phyloP scores from a whole-genome alignment of 2,888 invertebrate genomes.

The Tipula confusa region DNA sequence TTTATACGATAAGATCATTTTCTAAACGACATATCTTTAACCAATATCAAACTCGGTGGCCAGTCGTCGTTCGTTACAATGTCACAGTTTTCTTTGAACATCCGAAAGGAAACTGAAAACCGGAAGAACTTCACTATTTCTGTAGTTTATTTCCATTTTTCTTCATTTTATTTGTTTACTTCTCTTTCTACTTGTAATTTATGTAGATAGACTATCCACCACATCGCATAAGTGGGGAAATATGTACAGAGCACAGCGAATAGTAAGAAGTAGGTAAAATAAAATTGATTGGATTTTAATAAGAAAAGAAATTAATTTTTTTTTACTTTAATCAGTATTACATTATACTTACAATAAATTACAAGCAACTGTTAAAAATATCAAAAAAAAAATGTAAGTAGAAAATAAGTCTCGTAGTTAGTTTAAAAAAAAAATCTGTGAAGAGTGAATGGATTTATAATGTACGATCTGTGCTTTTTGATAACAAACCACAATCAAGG shows the following conservation, averaged over 20 bases:
- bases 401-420: not conserved
- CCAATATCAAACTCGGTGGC: too few species aligned
- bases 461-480: not conserved
- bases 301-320: not conserved
- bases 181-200: not conserved
- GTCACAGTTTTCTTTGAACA: not conserved
- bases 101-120: not conserved
- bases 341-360: not conserved
- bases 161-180: not conserved
- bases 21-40: too few species aligned
- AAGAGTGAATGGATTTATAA: not conserved
- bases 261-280: not conserved
- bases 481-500: too few species aligned
- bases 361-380: not conserved
- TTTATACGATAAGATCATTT: too few species aligned
- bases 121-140: not conserved
- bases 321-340: constrained; percentile 12
- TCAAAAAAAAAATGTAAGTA: constrained; percentile 3
- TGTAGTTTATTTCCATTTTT: not conserved
- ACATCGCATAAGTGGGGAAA: not conserved
- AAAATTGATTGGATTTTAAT: not conserved
- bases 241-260: too few species aligned
- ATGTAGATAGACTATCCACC: not conserved
- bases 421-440: not conserved
- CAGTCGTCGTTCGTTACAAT: too few species aligned